Conservation (phyloP, 1,140 invertebrate genomes). For the Polyergus mexicanus region DNA sequence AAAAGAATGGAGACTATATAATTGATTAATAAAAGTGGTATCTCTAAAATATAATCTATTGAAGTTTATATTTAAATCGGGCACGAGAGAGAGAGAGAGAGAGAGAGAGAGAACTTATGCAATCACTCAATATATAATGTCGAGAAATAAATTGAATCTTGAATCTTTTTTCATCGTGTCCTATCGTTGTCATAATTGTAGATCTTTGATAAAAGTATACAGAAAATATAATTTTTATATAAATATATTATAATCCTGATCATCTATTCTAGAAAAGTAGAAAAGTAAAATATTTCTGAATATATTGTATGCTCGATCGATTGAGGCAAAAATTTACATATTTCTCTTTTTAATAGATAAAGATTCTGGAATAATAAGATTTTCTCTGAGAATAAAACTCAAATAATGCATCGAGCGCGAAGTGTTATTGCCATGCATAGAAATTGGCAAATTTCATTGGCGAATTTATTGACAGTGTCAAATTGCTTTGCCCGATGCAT, state of each 20-base stretch:
- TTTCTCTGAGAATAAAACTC: not conserved
- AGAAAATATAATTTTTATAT: not conserved
- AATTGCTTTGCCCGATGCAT: conserved; percentile 1
- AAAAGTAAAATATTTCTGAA: not conserved
- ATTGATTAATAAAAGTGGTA: too few species aligned
- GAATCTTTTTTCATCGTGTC: not conserved
- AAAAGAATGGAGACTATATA: too few species aligned
- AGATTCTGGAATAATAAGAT: not conserved
- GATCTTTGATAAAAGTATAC: not conserved
- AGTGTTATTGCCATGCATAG: not conserved
- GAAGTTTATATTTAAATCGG: too few species aligned
- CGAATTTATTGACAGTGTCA: conserved; percentile 1
- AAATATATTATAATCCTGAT: too few species aligned
- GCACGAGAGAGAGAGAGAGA: too few species aligned
- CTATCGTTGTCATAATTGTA: not conserved
- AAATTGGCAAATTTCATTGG: conserved; percentile 35
- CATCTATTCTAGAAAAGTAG: not conserved
- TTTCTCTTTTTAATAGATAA: not conserved
- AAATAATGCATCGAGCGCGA: not conserved
- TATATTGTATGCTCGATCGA: not conserved
- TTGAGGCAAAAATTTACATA: not conserved
- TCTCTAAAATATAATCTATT: too few species aligned
- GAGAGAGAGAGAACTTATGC: too few species aligned
- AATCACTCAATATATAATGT: too few species aligned
- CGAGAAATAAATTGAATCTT: not conserved